phyloP scores from a whole-genome alignment of 53 echinoderm and acorn worm genomes.

The Crossaster papposus region DNA sequence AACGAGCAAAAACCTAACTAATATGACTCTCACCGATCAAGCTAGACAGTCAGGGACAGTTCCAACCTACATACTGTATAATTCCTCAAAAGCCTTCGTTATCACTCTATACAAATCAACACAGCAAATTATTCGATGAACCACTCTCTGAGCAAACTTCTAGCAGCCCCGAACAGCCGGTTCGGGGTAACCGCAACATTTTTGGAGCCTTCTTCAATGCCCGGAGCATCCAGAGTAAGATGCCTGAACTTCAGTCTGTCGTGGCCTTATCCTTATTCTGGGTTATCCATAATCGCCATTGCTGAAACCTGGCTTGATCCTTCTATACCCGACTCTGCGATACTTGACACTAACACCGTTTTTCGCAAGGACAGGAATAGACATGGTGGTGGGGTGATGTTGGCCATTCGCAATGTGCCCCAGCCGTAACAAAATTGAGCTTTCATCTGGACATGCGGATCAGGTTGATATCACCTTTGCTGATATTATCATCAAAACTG shows the following conservation, averaged over 20 bases:
- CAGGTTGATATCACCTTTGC: slow-evolving; percentile 25
- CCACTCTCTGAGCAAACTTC: no score
- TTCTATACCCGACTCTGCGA: slow-evolving; percentile 19
- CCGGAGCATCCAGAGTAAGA: slow-evolving; percentile 2
- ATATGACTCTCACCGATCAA: no score
- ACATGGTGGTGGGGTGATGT: neutral
- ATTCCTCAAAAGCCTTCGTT: no score
- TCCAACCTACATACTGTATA: no score
- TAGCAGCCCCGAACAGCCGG: no score
- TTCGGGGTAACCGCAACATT: no score
- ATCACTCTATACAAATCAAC: no score
- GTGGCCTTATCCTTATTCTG: neutral
- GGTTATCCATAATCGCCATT: slow-evolving; percentile 9
- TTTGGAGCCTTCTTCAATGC: slow-evolving; percentile 22
- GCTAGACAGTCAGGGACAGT: no score
- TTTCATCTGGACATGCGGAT: neutral
- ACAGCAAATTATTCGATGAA: no score
- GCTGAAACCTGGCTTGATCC: slow-evolving; percentile 45
- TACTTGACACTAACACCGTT: neutral
- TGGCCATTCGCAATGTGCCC: neutral
- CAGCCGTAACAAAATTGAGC: neutral
- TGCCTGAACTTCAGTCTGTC: slow-evolving; percentile 1
- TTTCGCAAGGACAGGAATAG: slow-evolving; percentile 14
- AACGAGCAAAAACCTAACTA: no score
- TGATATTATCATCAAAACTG: slow-evolving; percentile 14